Base-by-base conservation (phyloP, 2,888 invertebrate genomes). In the Cotesia congregata region DNA sequence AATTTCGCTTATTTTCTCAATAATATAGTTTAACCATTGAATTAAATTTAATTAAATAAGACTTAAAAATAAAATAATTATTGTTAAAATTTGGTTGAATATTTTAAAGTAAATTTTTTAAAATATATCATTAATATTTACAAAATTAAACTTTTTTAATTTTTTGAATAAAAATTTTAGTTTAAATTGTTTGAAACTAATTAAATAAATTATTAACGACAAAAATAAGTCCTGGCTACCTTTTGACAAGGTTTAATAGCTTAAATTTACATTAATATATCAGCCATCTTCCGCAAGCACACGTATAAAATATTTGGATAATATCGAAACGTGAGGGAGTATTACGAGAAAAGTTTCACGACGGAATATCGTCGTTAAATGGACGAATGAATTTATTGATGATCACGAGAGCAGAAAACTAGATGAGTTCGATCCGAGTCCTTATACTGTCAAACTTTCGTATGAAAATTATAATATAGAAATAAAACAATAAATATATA, bases 401-500 rank as follows among this genome's bases (percentile, higher is more conserved):
- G 64, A 64, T 15, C 62, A 38, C 20, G 72, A 41, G 64, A 20
- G 62, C 41, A n/a, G 64, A 72, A 72, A 72, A 65, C 71, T 39
- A 71, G 70, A 71, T 40, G 50, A 50, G 61, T 72, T 64, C 72
- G 61, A 40, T 62, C 62, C 61, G 30, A 30, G 30, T 30, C 12
- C 50, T 50, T 50, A 7, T 50, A 62, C 17, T 40, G 64, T 40
- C 41, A 72, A 64, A 72, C 6, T 64, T 41, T 40, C 12, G 50
- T 12, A 64, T 7, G 64, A 72, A 40, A 64, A 62, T 64, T 62
- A 59, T 59, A 7, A 50, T 50, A 50, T 12, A 1, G 74, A 69
- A 74, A 76, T 50, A 4, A 50, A 50, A 50, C 50, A 50, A 76
- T 78, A 75, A 68, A 71, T 77, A 77, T 70, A 80, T 74, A 73